These are phyloP conservation scores for Rhagium mordax DNA, from an alignment of 2,888 invertebrate genomes.

Conservation along the genomic window DNA sequence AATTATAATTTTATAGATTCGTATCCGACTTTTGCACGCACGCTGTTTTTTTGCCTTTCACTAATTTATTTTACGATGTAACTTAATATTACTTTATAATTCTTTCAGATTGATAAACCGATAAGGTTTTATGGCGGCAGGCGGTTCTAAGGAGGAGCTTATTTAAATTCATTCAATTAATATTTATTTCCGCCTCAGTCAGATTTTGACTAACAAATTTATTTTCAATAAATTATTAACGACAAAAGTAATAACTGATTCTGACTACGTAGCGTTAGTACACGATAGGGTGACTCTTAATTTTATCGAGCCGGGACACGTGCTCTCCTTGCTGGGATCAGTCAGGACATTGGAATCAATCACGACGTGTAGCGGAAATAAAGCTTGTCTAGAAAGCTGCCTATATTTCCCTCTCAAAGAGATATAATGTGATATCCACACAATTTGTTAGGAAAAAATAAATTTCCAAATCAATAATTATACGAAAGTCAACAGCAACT, in stretches of 20 bases:
- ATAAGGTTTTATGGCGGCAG: constrained; percentile 18
- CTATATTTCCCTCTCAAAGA: no score
- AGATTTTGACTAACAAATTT: constrained; percentile 13
- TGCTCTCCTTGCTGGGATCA: no score
- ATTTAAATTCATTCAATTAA: constrained; percentile 23
- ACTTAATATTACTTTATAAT: background rate
- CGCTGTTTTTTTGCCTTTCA: background rate
- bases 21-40: background rate
- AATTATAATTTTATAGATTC: background rate
- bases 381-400: no score
- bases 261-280: background rate
- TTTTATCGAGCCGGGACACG: no score
- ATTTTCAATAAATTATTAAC: constrained; percentile 3
- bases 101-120: background rate
- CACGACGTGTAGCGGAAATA: no score
- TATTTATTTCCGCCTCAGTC: constrained; percentile 16
- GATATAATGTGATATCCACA: no score
- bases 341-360: no score
- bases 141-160: constrained; percentile 22
- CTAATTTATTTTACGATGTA: background rate
- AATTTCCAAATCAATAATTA: no score
- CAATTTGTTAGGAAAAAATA: no score
- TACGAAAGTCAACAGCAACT: no score
- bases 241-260: background rate
- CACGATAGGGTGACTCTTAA: background rate